phyloP scores from a whole-genome alignment of 2,888 invertebrate species.

The Ornithoptera priamus region DNA sequence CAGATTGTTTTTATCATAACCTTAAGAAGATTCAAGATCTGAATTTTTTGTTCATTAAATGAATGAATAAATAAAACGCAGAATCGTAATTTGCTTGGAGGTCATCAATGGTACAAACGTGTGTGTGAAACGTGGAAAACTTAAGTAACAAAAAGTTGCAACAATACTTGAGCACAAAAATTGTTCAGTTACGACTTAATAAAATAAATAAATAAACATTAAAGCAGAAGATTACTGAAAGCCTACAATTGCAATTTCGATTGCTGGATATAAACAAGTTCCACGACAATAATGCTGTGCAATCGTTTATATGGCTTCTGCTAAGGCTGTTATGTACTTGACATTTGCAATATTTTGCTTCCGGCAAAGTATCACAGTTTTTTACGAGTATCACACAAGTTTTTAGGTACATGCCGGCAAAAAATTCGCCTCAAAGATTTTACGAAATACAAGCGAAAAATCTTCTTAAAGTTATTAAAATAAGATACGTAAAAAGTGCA shows the following conservation, averaged over 20 bases:
- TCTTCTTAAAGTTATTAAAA: no score
- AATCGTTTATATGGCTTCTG: constrained; percentile 28
- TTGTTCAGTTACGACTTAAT: neutral
- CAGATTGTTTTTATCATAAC: neutral
- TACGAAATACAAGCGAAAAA: no score
- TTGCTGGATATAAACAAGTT: constrained; percentile 18
- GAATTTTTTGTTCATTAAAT: neutral
- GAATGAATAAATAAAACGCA: neutral
- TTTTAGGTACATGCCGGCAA: neutral
- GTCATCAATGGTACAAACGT: constrained; percentile 8
- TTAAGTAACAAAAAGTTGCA: neutral
- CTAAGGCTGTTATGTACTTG: constrained; percentile 28
- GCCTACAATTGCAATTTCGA: constrained; percentile 10
- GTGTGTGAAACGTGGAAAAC: neutral
- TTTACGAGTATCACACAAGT: neutral
- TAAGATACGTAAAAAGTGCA: no score
- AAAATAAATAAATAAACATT: neutral
- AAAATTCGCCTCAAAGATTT: no score
- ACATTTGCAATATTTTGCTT: constrained; percentile 22
- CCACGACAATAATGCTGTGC: constrained; percentile 17
- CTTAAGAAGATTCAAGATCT: neutral
- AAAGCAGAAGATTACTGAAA: neutral
- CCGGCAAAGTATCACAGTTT: neutral
- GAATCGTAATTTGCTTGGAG: constrained; percentile 6
- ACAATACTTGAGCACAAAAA: neutral